Conservation (phyloP, 2,113 vertebrate genomes). For the Cebidichthys violaceus region DNA sequence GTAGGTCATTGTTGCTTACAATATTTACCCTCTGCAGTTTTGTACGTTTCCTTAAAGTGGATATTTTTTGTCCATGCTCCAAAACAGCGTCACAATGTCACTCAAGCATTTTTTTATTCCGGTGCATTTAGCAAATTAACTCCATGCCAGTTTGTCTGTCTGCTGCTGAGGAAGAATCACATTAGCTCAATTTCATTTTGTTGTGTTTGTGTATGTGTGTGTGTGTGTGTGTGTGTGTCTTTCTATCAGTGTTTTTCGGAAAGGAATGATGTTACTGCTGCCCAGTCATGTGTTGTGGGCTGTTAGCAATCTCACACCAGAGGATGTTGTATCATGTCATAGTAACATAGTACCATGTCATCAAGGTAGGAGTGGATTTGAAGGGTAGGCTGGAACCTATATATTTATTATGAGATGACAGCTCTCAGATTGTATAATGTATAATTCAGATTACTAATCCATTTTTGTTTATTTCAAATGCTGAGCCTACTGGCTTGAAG, state of each 20-base stretch:
- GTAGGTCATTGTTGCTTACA: not conserved
- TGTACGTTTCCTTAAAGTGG: not conserved
- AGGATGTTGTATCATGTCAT: not conserved
- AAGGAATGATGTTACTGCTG: not conserved
- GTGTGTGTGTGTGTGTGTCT: not conserved
- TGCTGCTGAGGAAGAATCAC: conserved; percentile 16
- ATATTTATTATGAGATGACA: not conserved
- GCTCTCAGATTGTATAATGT: not conserved
- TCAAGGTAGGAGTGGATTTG: not conserved
- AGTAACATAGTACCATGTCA: not conserved
- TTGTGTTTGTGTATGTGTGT: conserved; percentile 2
- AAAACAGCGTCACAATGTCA: conserved; percentile 8
- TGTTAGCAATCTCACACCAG: not conserved
- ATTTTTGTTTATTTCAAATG: not conserved
- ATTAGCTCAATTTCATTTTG: conserved; percentile 15
- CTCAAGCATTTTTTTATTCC: conserved; percentile 16
- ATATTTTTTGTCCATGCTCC: not conserved
- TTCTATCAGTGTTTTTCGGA: not conserved
- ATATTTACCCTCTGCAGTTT: not conserved
- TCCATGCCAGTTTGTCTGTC: conserved; percentile 19
- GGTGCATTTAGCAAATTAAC: conserved; percentile 15
- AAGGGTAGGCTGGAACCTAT: not conserved
- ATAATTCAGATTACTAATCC: not conserved
- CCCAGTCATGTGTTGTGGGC: not conserved
- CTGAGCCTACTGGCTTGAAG: not conserved